Evolutionary conservation across 2,797 vertebrate genomes (phyloP).

Genomic region (Hemitrygon akajei): DNA sequence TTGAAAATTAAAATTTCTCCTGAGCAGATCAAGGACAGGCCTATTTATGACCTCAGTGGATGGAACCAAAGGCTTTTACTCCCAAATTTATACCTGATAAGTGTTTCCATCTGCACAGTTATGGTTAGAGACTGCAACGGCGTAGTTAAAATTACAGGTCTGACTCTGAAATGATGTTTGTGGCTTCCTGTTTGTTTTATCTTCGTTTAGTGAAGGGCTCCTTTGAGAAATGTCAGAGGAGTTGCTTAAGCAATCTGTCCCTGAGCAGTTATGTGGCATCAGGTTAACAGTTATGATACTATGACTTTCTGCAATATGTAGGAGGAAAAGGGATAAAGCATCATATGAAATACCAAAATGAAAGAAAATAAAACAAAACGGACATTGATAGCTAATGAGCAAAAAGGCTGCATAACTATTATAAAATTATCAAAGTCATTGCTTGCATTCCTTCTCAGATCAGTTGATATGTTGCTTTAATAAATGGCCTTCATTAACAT

Average conservation of each 20-base stretch:
- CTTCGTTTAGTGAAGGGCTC: neutral
- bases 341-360: too few species aligned
- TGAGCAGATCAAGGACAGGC: neutral
- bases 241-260: neutral
- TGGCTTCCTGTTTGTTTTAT: conserved; percentile 21
- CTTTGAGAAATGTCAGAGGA: neutral
- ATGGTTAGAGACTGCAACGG: too few species aligned
- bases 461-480: too few species aligned
- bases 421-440: neutral
- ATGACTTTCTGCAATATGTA: neutral
- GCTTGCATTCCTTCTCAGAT: neutral
- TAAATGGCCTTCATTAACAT: neutral
- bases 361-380: too few species aligned
- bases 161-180: neutral
- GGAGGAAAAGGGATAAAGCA: neutral
- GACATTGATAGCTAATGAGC: neutral
- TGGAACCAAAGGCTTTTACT: neutral
- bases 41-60: neutral
- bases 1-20: neutral
- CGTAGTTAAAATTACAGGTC: neutral
- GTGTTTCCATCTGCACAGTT: neutral
- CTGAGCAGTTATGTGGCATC: neutral
- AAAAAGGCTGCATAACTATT: neutral
- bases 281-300: neutral
- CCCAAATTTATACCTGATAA: conserved; percentile 6